A percentile compares a stretch with the other conserved stretches of the same genome.
Evolutionary conservation across 2,888 invertebrate genomes (phyloP).

Genomic region (Embidobia sp.): DNA sequence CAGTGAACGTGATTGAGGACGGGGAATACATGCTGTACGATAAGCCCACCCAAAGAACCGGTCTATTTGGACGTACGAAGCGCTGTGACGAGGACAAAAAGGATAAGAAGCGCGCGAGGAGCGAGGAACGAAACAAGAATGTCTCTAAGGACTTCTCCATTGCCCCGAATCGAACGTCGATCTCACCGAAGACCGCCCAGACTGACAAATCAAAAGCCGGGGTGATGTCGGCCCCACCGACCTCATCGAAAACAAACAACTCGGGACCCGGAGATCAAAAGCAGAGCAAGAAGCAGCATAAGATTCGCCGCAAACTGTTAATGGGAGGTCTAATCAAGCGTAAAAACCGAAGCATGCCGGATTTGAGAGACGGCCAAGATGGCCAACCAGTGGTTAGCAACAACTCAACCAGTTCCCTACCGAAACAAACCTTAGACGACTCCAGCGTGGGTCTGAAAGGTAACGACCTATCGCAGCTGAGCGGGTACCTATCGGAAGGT

Average conservation of each 20-base stretch:
- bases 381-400: constrained; percentile 78
- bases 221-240: constrained; percentile 83
- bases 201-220: constrained; percentile 83
- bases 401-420: constrained; percentile 75
- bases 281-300: constrained; percentile 93
- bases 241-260: constrained; percentile 83
- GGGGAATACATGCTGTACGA: constrained; percentile 87
- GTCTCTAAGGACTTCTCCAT: constrained; percentile 87
- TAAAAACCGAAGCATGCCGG: constrained; percentile 96
- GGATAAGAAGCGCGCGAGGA: constrained; percentile 89
- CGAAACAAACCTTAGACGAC: constrained; percentile 86
- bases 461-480: constrained; percentile 85
- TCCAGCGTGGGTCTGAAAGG: constrained; percentile 87
- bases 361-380: constrained; percentile 90
- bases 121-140: constrained; percentile 91
- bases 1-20: constrained; percentile 88
- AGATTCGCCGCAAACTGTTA: constrained; percentile 91
- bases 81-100: constrained; percentile 87
- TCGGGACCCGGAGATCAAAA: constrained; percentile 83
- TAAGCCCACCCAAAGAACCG: constrained; percentile 87
- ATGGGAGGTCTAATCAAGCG: constrained; percentile 95
- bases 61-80: constrained; percentile 86
- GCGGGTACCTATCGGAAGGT: constrained; percentile 93
- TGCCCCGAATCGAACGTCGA: constrained; percentile 83
- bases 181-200: constrained; percentile 72